Conservation (phyloP, 2,888 invertebrate genomes). For the Rhingia campestris region DNA sequence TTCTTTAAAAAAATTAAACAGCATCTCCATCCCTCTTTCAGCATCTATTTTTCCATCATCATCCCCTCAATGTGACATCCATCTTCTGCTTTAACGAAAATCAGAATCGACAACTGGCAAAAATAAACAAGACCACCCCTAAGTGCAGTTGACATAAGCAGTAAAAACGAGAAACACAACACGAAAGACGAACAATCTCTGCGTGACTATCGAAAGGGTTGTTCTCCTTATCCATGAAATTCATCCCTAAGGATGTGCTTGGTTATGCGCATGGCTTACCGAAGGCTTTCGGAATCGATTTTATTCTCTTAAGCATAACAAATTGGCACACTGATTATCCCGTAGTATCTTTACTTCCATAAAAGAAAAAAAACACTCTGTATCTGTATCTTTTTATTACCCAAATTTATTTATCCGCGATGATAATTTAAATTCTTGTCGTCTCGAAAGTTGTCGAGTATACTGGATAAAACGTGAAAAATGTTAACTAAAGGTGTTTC, state of each 20-base stretch:
- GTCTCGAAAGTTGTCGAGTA: slow-evolving; percentile 12
- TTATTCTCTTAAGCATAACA: slow-evolving; percentile 69
- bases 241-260: slow-evolving; percentile 70
- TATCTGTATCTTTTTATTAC: slow-evolving; percentile 38
- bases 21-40: too few species aligned
- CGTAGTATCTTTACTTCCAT: slow-evolving; percentile 57
- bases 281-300: slow-evolving; percentile 70
- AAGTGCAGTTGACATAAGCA: slow-evolving; percentile 7
- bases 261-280: slow-evolving; percentile 68
- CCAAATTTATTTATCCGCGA: slow-evolving; percentile 19
- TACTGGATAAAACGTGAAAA: slow-evolving; percentile 22
- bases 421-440: slow-evolving; percentile 16
- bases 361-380: slow-evolving; percentile 44
- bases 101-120: background rate
- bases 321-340: slow-evolving; percentile 72
- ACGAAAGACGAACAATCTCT: slow-evolving; percentile 22
- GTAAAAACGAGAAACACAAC: slow-evolving; percentile 31
- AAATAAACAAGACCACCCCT: slow-evolving; percentile 48
- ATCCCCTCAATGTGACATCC: background rate
- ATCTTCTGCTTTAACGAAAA: background rate
- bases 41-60: too few species aligned
- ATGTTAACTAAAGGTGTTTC: slow-evolving; percentile 43
- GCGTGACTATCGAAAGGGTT: slow-evolving; percentile 46
- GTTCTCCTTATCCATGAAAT: slow-evolving; percentile 61
- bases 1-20: too few species aligned